These are phyloP conservation scores for Caenorhabditis macrosperma DNA, from an alignment of 2,888 invertebrate species.

Conservation along the genomic window DNA sequence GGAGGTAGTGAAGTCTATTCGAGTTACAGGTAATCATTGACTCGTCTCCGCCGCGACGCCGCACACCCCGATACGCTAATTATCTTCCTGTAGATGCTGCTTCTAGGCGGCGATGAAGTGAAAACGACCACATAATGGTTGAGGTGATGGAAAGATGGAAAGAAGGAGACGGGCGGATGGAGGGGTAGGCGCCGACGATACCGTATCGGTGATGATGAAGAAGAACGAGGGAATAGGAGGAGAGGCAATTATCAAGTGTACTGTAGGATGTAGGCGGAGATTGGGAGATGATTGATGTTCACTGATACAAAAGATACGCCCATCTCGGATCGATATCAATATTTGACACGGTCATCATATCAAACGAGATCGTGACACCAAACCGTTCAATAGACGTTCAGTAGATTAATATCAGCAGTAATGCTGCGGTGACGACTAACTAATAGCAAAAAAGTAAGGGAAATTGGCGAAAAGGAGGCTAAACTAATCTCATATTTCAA, in stretches of 20 bases:
- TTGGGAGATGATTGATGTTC: neutral
- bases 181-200: constrained; percentile 24
- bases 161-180: neutral
- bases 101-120: constrained; percentile 18
- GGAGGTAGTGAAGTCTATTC: constrained; percentile 32
- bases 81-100: constrained; percentile 22
- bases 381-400: neutral
- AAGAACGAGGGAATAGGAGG: constrained; percentile 8
- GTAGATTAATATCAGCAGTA: neutral
- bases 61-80: constrained; percentile 46
- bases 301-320: constrained; percentile 19
- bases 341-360: neutral
- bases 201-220: constrained; percentile 40
- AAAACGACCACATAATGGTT: constrained; percentile 45
- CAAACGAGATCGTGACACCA: neutral
- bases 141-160: constrained; percentile 22
- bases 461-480: constrained; percentile 4
- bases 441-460: constrained; percentile 24
- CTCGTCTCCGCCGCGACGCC: constrained; percentile 33
- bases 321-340: constrained; percentile 27
- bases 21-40: constrained; percentile 59
- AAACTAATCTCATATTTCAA: constrained; percentile 55
- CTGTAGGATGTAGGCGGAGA: neutral
- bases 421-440: constrained; percentile 4
- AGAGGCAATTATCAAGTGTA: neutral